A percentile compares a stretch with the other conserved stretches of the same genome.
Evolutionary conservation across 1,140 invertebrate species (phyloP).

Genomic region (Adoxophyes honmai): DNA sequence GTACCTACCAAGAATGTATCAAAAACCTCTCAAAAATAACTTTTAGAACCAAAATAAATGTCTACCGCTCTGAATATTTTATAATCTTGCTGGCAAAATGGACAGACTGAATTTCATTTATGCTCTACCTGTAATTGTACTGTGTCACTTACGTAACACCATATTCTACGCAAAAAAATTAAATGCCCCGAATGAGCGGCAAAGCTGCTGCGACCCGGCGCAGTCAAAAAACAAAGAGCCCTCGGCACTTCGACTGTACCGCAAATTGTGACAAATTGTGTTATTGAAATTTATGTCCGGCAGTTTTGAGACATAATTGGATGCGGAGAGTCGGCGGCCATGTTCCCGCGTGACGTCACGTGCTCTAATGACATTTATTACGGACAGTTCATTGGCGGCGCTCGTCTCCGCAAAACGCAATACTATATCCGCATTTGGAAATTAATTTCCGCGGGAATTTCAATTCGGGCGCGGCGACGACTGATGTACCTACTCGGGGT

Average conservation of each 20-base stretch:
- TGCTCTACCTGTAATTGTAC: background rate
- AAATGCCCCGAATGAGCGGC: background rate
- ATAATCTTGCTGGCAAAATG: too few relatives aligned
- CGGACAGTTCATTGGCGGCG: constrained; percentile 55
- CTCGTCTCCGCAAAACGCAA: constrained; percentile 37
- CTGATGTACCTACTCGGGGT: background rate
- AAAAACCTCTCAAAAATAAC: too few relatives aligned
- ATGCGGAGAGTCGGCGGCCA: constrained; percentile 50
- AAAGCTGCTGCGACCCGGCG: constrained; percentile 20
- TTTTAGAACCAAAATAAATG: too few relatives aligned
- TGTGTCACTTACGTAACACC: background rate
- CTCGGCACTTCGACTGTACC: constrained; percentile 32
- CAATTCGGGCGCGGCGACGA: constrained; percentile 11
- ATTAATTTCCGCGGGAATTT: constrained; percentile 54
- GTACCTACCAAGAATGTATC: too few relatives aligned
- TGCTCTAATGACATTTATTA: constrained; percentile 67
- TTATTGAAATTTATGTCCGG: constrained; percentile 66
- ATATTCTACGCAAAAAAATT: background rate
- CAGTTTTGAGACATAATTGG: constrained; percentile 68
- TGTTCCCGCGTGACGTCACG: constrained; percentile 58
- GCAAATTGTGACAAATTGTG: constrained; percentile 63
- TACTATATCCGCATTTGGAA: constrained; percentile 42
- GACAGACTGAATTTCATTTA: too few relatives aligned
- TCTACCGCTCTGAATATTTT: too few relatives aligned
- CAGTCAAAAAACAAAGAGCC: constrained; percentile 43